Evolutionary conservation across 2,797 vertebrate genomes (phyloP), one percentile per base, ranked within the genome.

Genomic region (Hippoglossus hippoglossus): DNA sequence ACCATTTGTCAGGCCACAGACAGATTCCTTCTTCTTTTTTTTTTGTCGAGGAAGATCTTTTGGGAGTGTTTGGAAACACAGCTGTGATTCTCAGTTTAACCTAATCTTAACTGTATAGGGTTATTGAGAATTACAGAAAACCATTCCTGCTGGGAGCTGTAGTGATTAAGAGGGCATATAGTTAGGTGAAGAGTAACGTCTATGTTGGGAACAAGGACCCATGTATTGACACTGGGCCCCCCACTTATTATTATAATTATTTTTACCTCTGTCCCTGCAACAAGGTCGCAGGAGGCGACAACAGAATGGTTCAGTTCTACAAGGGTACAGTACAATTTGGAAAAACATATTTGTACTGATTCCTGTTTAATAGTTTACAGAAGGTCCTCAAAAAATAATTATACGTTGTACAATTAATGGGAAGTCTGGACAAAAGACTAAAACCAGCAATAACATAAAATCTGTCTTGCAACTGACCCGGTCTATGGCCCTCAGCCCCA

Each of bases 21-120:
- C 75, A 68, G 36, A 39, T 39, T 39, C 36, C 36, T 36, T 3
- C 11, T 36, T 36, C 3, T 36, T 36, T 82, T 88, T 63, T 63
- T 78, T 70, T 71, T 76, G 55, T 77, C 55, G 60, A 7, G 57
- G 63, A 34, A 69, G 74, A 83, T 89, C 73, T 87, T 87, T 88
- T 56, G 67, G 69, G 64, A 77, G 80, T 90, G 86, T 87, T 89
- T 84, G 82, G 71, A 87, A 92, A 89, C 78, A 58, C 41, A 18
- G 41, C 71, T 82, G 56, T 52, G 77, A 77, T 76, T 83, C 75
- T 81, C 79, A 83, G 71, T 86, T 89, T 89, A 90, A 91, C 87
- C 78, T 87, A 65, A 73, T 69, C 52, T 70, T 76, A 71, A 81
- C 70, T 71, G 75, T 67, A 66, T 63, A 81, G 79, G 58, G 19